Percentiles rank a stretch among this genome's conserved stretches.
Conservation (phyloP, 2,797 vertebrate genomes). For the Prionace glauca region DNA sequence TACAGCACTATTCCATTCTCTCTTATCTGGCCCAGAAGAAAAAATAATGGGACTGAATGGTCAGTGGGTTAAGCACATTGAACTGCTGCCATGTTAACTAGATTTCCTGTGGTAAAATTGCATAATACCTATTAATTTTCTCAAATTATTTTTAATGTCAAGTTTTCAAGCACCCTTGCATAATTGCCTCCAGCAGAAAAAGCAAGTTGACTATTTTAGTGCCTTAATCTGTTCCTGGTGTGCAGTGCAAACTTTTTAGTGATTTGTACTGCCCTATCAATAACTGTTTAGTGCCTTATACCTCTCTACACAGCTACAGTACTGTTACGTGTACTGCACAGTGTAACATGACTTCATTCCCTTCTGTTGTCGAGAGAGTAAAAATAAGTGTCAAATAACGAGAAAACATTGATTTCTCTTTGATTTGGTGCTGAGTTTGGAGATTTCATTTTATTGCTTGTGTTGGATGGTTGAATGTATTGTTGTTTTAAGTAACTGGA, state of each 20-base stretch:
- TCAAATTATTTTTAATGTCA: neutral
- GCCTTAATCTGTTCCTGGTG: neutral
- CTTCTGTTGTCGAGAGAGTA: neutral
- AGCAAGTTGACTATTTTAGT: constrained; percentile 18
- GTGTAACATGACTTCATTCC: neutral
- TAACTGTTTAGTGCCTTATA: constrained; percentile 31
- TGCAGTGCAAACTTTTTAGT: neutral
- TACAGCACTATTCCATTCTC: neutral
- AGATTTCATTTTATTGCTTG: neutral
- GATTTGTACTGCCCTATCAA: neutral
- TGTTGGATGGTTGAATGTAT: constrained; percentile 9
- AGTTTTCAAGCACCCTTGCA: constrained; percentile 4
- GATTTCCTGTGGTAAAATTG: neutral
- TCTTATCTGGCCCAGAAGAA: neutral
- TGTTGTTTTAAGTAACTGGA: neutral
- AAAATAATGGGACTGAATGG: neutral
- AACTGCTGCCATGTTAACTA: neutral
- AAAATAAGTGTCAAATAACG: neutral
- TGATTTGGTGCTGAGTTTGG: neutral
- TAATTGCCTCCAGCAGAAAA: neutral
- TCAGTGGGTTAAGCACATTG: neutral
- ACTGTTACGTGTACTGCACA: neutral
- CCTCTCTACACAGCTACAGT: neutral
- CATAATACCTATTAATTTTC: neutral
- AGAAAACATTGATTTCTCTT: neutral